Evolutionary conservation across 2,797 vertebrate genomes (phyloP).

Genomic region (Bradypus variegatus): DNA sequence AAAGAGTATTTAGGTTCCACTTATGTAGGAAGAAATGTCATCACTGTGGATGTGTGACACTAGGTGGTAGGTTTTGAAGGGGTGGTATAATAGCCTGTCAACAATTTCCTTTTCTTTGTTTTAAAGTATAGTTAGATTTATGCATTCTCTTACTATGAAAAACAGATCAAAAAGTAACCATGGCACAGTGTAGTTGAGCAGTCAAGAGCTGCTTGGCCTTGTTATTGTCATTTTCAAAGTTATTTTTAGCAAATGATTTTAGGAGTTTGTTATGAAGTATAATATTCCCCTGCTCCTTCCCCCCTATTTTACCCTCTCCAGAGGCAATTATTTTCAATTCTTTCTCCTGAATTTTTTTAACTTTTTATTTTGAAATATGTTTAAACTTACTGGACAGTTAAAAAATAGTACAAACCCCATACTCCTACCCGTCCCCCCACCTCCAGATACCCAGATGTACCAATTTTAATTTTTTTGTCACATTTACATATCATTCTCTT

Average conservation of each 20-base stretch:
- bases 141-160: constrained; percentile 4
- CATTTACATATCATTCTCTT: no score
- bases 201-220: neutral
- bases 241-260: constrained; percentile 31
- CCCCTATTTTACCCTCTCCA: neutral
- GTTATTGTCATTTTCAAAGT: neutral
- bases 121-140: constrained; percentile 18
- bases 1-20: constrained; percentile 24
- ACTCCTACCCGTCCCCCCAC: no score
- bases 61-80: constrained; percentile 42
- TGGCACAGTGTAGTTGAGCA: neutral
- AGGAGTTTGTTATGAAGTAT: neutral
- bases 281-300: neutral
- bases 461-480: no score
- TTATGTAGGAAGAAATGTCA: constrained; percentile 25
- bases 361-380: no score
- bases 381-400: no score
- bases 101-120: neutral
- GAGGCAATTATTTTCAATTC: neutral
- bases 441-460: no score
- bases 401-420: no score
- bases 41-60: neutral
- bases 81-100: constrained; percentile 20
- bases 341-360: constrained; percentile 16
- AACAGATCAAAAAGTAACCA: neutral